Evolutionary conservation across 35 echinoderm and acorn worm species (phyloP).

Genomic region (Ophioderma brevispina): DNA sequence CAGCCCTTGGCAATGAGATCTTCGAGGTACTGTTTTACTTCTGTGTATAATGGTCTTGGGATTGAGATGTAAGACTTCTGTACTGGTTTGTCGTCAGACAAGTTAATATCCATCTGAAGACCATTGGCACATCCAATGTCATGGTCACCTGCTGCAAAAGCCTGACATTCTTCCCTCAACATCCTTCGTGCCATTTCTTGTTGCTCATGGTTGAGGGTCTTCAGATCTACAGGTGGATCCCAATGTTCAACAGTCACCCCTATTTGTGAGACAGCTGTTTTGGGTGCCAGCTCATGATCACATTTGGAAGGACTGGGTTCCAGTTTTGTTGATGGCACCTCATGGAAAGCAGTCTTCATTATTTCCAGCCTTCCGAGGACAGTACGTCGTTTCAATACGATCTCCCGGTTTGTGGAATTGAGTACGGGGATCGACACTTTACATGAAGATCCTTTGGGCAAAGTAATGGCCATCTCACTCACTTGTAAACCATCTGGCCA

Average conservation of each 20-base stretch:
- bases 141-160: conserved; percentile 58
- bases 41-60: conserved; percentile 54
- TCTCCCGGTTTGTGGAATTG: conserved; percentile 27
- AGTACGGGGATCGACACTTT: conserved; percentile 21
- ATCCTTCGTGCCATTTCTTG: conserved; percentile 29
- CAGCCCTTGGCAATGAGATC: conserved; percentile 62
- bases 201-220: conserved; percentile 22
- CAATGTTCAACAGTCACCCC: neutral
- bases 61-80: conserved; percentile 67
- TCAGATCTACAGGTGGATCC: conserved; percentile 37
- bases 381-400: conserved; percentile 11
- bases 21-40: conserved; percentile 57
- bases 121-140: conserved; percentile 56
- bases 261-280: too few relatives aligned
- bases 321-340: too few relatives aligned
- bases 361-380: neutral
- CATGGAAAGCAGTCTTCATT: too few relatives aligned
- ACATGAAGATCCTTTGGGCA: conserved; percentile 21
- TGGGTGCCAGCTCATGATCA: too few relatives aligned
- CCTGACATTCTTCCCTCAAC: conserved; percentile 39
- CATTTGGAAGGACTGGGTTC: too few relatives aligned
- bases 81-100: conserved; percentile 59
- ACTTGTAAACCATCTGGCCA: conserved; percentile 23
- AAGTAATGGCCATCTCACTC: neutral
- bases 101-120: conserved; percentile 60